Base-by-base conservation (phyloP, 2,113 vertebrate species). In the Hiodon tergisus region DNA sequence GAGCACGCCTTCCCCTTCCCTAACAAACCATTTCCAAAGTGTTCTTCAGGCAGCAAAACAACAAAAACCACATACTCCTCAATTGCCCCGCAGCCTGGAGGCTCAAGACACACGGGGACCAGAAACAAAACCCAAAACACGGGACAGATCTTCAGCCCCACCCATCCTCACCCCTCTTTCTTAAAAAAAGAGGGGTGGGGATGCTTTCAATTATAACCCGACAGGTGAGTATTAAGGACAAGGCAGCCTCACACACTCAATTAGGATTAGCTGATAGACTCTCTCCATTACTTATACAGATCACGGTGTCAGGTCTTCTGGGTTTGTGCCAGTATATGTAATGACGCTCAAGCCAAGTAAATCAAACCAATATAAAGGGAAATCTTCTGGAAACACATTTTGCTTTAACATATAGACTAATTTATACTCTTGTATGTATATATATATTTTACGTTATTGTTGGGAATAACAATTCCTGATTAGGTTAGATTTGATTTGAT, bases 151-250 rank as follows among this genome's bases (percentile, higher is more conserved):
- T 9, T 5, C 58, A 14, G 11, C 59, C 70, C 47, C 46, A 60
- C 13, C 55, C 53, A 67, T 17, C 50, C n/a, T 14, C 48, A 59
- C 53, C 6, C 5, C 11, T 6, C 67, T 67, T 48, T 31, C 14
- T 14, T 17, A 71, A 17, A 53, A 14, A n/a, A n/a, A n/a, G n/a
- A n/a, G n/a, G n/a, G n/a, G n/a, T n/a, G n/a, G n/a, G n/a, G n/a
- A 51, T 70, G 58, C 71, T 55, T 76, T 72, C 67, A 8, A 31
- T 31, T 31, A 31, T 66, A 60, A 74, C 66, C 16, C 48, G 52
- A 16, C 5, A n/a, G 52, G 62, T 14, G 52, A 3, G 14, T 55
- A n/a, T 57, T 11, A 55, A 11, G 57, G 17, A 74, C 14, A 73
- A 5, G 6, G 5, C 31, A 31, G 6, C 52, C 50, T n/a, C 52